A percentile compares a stretch with the other conserved stretches of the same genome.
Conservation (phyloP, 2,113 vertebrate genomes). For the Poeciliopsis retropinna region DNA sequence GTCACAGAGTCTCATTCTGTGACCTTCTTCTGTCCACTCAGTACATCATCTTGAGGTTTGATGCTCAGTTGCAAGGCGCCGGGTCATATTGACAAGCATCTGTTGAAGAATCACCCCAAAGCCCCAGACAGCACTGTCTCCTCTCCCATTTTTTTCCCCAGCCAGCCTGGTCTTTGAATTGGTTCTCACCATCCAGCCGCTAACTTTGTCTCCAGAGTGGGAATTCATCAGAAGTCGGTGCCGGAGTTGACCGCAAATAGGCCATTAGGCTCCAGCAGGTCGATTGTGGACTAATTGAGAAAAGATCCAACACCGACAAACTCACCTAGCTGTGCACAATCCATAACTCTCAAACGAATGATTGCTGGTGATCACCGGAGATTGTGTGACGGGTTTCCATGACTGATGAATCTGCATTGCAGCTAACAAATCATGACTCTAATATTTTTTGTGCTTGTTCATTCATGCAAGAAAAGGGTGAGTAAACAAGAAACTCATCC, state of each 20-base stretch:
- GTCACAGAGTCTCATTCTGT: slow-evolving; percentile 41
- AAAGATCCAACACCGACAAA: slow-evolving; percentile 30
- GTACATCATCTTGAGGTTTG: slow-evolving; percentile 46
- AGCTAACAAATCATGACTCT: slow-evolving; percentile 24
- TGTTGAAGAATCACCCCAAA: slow-evolving; percentile 49
- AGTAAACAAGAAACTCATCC: slow-evolving; percentile 29
- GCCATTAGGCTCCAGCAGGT: slow-evolving; percentile 65
- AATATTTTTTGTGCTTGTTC: slow-evolving; percentile 6
- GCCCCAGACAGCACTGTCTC: slow-evolving; percentile 1
- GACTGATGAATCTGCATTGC: slow-evolving; percentile 38
- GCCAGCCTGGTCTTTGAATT: slow-evolving; percentile 46
- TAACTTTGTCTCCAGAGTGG: slow-evolving; percentile 30
- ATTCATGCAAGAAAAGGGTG: slow-evolving; percentile 15
- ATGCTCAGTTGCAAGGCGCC: slow-evolving; percentile 7
- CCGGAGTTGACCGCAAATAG: slow-evolving; percentile 41
- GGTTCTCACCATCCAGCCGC: slow-evolving; percentile 23
- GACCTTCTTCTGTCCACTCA: slow-evolving; percentile 4
- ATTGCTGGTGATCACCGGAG: slow-evolving; percentile 40
- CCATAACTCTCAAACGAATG: slow-evolving; percentile 42
- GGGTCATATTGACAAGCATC: slow-evolving; percentile 53
- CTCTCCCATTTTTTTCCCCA: slow-evolving; percentile 18
- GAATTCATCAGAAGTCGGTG: slow-evolving; percentile 58
- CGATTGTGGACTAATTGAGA: slow-evolving; percentile 73
- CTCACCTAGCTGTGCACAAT: slow-evolving; percentile 20
- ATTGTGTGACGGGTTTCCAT: slow-evolving; percentile 35